phyloP scores from a whole-genome alignment of 1,140 invertebrate genomes.

The Pemphigus obesinymphae region DNA sequence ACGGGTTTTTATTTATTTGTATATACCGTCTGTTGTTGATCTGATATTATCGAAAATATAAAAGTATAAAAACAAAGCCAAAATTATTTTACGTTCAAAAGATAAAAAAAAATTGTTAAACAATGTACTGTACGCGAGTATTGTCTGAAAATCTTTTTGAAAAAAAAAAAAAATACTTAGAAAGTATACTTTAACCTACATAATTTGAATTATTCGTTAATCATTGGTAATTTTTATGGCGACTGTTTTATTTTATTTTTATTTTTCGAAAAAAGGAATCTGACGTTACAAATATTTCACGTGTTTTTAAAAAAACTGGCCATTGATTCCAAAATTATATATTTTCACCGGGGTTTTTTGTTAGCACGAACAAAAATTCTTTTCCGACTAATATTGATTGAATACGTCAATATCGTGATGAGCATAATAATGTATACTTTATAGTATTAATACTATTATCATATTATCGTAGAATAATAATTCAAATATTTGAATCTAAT shows the following conservation, averaged over 20 bases:
- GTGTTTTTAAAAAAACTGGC: too few species aligned
- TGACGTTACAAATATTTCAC: not conserved
- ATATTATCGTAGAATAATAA: not conserved
- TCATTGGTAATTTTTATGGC: not conserved
- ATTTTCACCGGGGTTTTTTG: not conserved
- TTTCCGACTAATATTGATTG: not conserved
- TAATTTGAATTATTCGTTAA: conserved; percentile 13
- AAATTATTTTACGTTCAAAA: not conserved
- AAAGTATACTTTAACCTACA: conserved; percentile 22
- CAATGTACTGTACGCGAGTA: not conserved
- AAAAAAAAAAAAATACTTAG: not conserved
- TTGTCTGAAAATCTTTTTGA: not conserved
- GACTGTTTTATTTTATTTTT: not conserved
- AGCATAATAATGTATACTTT: too few species aligned
- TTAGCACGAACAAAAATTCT: not conserved
- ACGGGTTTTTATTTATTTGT: not conserved
- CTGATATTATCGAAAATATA: not conserved
- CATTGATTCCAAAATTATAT: not conserved
- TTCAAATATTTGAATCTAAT: not conserved
- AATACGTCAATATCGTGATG: not conserved
- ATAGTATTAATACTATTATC: too few species aligned
- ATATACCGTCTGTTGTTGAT: not conserved
- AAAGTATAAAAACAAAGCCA: not conserved
- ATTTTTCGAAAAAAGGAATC: not conserved
- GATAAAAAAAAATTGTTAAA: not conserved